These are phyloP conservation scores for Xanthorhoe spadicearia DNA, from an alignment of 2,888 invertebrate species.

Conservation along the genomic window DNA sequence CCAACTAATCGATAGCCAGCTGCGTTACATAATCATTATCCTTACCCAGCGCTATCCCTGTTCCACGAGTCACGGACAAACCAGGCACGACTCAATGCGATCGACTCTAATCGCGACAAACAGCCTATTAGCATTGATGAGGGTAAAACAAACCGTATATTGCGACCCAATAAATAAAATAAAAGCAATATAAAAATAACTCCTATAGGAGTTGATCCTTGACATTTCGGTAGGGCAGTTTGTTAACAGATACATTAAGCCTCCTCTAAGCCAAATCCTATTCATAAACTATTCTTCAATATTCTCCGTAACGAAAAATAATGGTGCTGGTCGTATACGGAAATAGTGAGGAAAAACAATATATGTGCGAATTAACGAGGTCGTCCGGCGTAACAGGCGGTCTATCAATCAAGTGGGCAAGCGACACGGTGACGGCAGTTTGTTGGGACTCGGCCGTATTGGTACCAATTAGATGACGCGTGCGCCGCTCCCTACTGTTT, in stretches of 20 bases:
- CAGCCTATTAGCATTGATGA: conserved; percentile 29
- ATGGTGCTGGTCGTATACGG: conserved; percentile 43
- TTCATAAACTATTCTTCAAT: not conserved
- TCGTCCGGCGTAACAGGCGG: conserved; percentile 73
- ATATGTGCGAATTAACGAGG: conserved; percentile 67
- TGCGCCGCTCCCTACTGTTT: conserved; percentile 71
- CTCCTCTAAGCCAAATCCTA: not conserved
- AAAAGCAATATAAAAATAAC: not conserved
- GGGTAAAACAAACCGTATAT: conserved; percentile 18
- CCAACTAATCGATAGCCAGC: conserved; percentile 63
- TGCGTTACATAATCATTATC: conserved; percentile 65
- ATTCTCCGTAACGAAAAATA: conserved; percentile 10
- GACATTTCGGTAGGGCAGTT: not conserved
- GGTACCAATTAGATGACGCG: conserved; percentile 71
- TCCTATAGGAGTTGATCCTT: not conserved
- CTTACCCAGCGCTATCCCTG: conserved; percentile 37
- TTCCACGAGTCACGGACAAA: conserved; percentile 23
- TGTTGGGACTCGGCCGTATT: conserved; percentile 30
- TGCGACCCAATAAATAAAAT: conserved; percentile 4
- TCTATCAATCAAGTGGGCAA: conserved; percentile 74
- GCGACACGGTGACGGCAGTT: conserved; percentile 48
- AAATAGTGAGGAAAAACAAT: conserved; percentile 65
- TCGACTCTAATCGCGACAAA: conserved; percentile 26
- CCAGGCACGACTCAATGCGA: conserved; percentile 21
- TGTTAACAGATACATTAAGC: not conserved